A percentile compares a stretch with the other conserved stretches of the same genome.
Evolutionary conservation across 2,888 invertebrate species (phyloP).

Genomic region (Chesias legatella): DNA sequence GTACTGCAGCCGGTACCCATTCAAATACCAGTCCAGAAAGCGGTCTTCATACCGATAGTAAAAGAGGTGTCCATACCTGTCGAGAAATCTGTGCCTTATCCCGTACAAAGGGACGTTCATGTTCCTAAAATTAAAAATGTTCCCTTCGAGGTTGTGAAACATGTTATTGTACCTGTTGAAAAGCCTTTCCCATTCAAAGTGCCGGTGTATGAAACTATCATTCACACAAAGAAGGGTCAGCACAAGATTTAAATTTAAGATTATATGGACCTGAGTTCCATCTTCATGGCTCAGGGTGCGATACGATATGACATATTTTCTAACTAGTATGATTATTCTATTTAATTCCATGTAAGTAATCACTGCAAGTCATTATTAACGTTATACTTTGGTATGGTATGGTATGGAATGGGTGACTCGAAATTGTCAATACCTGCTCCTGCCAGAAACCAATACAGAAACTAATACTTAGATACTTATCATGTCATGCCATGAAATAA

Average conservation of each 20-base stretch:
- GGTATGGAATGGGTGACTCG: too few relatives aligned
- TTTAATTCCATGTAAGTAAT: too few relatives aligned
- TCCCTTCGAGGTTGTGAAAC: conserved; percentile 85
- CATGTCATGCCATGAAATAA: too few relatives aligned
- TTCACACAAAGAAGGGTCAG: conserved; percentile 83
- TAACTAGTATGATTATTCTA: too few relatives aligned
- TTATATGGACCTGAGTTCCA: too few relatives aligned
- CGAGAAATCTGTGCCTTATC: conserved; percentile 86
- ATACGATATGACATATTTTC: too few relatives aligned
- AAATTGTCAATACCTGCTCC: too few relatives aligned
- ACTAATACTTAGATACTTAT: too few relatives aligned
- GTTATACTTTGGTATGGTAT: too few relatives aligned
- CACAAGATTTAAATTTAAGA: conserved; percentile 51
- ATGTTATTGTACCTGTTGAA: conserved; percentile 84
- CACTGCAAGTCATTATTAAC: too few relatives aligned
- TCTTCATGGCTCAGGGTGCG: too few relatives aligned
- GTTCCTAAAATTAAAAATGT: conserved; percentile 85
- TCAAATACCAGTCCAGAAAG: conserved; percentile 84
- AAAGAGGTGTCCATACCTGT: conserved; percentile 85
- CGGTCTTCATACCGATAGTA: conserved; percentile 84
- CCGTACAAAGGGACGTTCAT: conserved; percentile 83
- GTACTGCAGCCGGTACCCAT: conserved; percentile 85
- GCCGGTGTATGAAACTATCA: conserved; percentile 85
- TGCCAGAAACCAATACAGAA: too few relatives aligned
- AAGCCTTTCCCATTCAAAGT: conserved; percentile 86